Conservation (phyloP, 2,888 invertebrate genomes). For the Synergus japonicus region DNA sequence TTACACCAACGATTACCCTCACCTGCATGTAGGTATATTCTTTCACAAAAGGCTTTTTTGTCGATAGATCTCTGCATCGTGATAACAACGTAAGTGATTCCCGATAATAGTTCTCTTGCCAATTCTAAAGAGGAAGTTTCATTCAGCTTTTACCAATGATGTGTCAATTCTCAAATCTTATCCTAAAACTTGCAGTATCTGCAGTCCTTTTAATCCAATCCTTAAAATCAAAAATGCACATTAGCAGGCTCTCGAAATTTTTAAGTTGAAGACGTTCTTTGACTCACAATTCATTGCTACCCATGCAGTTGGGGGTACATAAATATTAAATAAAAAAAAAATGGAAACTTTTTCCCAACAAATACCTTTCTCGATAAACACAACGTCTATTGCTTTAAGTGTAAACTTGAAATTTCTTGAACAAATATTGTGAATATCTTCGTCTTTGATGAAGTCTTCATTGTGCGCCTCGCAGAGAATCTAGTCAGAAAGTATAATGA, state of each 20-base stretch:
- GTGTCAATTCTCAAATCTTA: background rate
- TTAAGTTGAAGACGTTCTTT: background rate
- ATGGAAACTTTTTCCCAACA: background rate
- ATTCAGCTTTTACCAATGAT: background rate
- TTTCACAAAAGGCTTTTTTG: slow-evolving; percentile 34
- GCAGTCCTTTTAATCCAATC: background rate
- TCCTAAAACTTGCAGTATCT: background rate
- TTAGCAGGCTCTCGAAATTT: background rate
- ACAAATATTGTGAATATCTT: slow-evolving; percentile 21
- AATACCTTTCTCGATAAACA: background rate
- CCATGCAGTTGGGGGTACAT: slow-evolving; percentile 28
- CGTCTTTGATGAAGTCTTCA: slow-evolving; percentile 12
- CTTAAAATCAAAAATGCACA: background rate
- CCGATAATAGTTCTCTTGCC: background rate
- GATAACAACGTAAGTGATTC: slow-evolving; percentile 21
- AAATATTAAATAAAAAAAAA: background rate
- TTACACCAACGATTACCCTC: slow-evolving; percentile 67
- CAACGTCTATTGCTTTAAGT: slow-evolving; percentile 9
- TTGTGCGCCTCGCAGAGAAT: slow-evolving; percentile 12
- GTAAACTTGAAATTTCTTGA: background rate
- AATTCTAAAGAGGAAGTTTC: background rate
- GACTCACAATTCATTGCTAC: background rate
- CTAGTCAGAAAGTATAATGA: slow-evolving; percentile 11
- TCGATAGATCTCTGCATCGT: slow-evolving; percentile 33
- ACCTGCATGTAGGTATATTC: slow-evolving; percentile 69